Conservation (phyloP, 1,140 invertebrate genomes). For the Ceratina japonica region DNA sequence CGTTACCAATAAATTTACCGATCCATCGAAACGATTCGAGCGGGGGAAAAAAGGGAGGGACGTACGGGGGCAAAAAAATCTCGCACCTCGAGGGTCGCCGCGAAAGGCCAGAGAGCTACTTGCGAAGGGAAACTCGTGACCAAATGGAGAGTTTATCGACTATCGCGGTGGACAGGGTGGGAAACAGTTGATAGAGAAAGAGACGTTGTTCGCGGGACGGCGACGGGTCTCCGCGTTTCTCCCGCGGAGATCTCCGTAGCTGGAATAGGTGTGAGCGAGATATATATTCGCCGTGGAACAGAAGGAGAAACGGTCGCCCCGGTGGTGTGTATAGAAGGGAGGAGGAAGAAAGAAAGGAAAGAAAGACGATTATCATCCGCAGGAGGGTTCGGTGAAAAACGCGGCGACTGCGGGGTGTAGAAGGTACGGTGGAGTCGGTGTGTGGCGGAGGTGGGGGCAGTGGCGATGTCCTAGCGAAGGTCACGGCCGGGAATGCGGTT, state of each 20-base stretch:
- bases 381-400: constrained; percentile 51
- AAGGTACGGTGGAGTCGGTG: constrained; percentile 22
- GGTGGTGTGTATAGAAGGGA: constrained; percentile 23
- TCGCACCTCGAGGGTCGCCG: constrained; percentile 2
- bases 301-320: constrained; percentile 35
- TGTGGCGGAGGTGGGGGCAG: constrained; percentile 66
- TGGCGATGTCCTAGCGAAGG: constrained; percentile 81
- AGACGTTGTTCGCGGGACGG: constrained; percentile 37
- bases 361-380: constrained; percentile 31
- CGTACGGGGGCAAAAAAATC: neutral
- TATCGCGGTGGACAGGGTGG: constrained; percentile 20
- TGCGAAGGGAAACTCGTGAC: constrained; percentile 14
- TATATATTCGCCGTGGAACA: neutral
- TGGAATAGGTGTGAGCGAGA: constrained; percentile 11
- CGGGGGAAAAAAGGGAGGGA: neutral
- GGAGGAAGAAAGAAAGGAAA: constrained; percentile 19
- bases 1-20: constrained; percentile 45
- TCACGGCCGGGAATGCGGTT: constrained; percentile 80
- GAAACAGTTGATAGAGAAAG: constrained; percentile 28
- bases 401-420: constrained; percentile 38
- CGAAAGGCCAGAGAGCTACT: constrained; percentile 18
- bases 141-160: constrained; percentile 40
- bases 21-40: neutral
- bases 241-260: neutral
- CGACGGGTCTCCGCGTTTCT: constrained; percentile 10